These are phyloP conservation scores for Syngnathus typhle DNA, from an alignment of 2,113 vertebrate genomes.

Conservation along the genomic window DNA sequence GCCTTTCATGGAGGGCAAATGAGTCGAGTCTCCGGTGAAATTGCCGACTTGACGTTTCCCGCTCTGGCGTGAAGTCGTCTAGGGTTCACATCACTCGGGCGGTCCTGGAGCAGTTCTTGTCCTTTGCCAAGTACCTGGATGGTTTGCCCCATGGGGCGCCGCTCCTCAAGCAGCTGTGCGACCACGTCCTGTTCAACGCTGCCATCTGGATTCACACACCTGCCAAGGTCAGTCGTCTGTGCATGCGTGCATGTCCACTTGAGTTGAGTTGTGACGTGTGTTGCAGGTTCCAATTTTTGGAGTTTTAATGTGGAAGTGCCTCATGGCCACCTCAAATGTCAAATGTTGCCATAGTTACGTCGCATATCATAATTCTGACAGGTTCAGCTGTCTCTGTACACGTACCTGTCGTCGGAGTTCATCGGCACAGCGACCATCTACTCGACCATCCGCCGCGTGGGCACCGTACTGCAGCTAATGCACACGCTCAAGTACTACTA, in stretches of 20 bases:
- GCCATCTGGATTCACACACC: slow-evolving; percentile 99
- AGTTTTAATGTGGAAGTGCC: slow-evolving; percentile 16
- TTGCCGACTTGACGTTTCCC: neutral
- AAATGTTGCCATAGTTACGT: neutral
- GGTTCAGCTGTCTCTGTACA: slow-evolving; percentile 96
- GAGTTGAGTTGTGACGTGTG: slow-evolving; percentile 9
- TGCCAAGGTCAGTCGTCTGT: slow-evolving; percentile 80
- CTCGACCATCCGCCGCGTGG: slow-evolving; percentile 92
- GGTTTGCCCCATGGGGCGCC: slow-evolving; percentile 95
- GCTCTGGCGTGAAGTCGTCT: slow-evolving; percentile 76
- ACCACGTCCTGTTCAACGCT: slow-evolving; percentile 97
- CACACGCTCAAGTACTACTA: slow-evolving; percentile 99
- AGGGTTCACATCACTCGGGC: slow-evolving; percentile 94
- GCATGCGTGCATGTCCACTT: slow-evolving; percentile 1
- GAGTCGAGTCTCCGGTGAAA: too few relatives aligned
- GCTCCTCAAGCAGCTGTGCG: slow-evolving; percentile 94
- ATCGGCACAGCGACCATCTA: slow-evolving; percentile 98
- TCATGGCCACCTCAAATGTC: neutral
- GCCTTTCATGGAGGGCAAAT: too few relatives aligned
- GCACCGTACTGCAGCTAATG: slow-evolving; percentile 97
- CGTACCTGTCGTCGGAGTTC: slow-evolving; percentile 95
- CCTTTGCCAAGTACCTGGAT: slow-evolving; percentile 97
- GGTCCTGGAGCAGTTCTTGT: slow-evolving; percentile 95
- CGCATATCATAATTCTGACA: slow-evolving; percentile 35
- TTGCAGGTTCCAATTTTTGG: neutral